A percentile compares a stretch with the other conserved stretches of the same genome.
Conservation (phyloP, 2,113 vertebrate genomes). For the Melanerpes formicivorus region DNA sequence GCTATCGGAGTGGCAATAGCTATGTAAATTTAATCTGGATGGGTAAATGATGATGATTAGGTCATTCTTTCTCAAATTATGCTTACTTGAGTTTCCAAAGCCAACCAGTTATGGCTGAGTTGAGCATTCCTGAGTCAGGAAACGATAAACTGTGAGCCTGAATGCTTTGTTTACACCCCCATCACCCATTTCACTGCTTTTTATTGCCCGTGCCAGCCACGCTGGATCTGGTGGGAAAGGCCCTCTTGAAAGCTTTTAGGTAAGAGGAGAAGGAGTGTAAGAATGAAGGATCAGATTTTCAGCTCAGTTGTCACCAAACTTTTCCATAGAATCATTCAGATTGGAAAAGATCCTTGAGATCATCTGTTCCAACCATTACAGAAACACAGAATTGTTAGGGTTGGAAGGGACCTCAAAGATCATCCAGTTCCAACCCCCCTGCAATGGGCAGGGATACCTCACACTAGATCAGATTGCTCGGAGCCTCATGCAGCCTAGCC, state of each 20-base stretch:
- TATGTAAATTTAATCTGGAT: constrained; percentile 50
- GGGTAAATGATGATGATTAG: constrained; percentile 60
- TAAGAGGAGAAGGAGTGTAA: background rate
- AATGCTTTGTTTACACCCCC: background rate
- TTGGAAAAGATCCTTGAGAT: no score
- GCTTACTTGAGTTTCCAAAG: constrained; percentile 42
- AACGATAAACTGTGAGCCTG: background rate
- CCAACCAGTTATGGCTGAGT: background rate
- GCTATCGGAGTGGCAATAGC: background rate
- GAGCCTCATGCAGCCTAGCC: no score
- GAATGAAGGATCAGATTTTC: background rate
- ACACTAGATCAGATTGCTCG: no score
- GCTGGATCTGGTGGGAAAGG: background rate
- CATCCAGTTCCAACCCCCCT: no score
- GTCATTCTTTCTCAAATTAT: constrained; percentile 50
- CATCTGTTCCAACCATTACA: no score
- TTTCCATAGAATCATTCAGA: background rate
- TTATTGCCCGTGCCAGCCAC: rapidly evolving
- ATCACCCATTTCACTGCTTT: background rate
- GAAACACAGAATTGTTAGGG: no score
- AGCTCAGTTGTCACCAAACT: background rate
- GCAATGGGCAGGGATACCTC: no score
- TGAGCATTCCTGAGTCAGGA: constrained; percentile 3
- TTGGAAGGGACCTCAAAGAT: no score
- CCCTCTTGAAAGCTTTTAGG: background rate